phyloP scores from a whole-genome alignment of 2,888 invertebrate species.

The Leucania comma region DNA sequence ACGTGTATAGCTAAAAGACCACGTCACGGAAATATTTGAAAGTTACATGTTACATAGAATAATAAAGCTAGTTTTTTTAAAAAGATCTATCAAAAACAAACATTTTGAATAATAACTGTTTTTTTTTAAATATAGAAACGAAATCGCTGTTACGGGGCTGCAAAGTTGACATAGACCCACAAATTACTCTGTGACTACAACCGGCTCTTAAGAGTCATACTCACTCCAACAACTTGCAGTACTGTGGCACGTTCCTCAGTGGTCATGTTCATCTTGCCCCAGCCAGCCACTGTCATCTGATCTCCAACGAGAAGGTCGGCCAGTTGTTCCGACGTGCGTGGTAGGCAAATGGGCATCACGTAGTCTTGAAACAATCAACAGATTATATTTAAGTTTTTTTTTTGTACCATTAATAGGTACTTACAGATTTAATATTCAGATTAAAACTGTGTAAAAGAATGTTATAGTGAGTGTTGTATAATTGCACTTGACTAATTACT shows the following conservation, averaged over 20 bases:
- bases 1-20: too few species aligned
- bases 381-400: background rate
- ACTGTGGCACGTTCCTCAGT: constrained; percentile 81
- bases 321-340: constrained; percentile 79
- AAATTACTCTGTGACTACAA: too few species aligned
- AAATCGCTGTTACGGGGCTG: too few species aligned
- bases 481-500: too few species aligned
- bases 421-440: too few species aligned
- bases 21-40: too few species aligned
- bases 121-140: too few species aligned
- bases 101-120: too few species aligned
- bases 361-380: constrained; percentile 79
- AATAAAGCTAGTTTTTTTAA: too few species aligned
- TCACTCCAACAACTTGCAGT: constrained; percentile 86
- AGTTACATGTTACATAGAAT: too few species aligned
- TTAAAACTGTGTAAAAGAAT: background rate
- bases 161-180: too few species aligned
- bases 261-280: constrained; percentile 88
- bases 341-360: constrained; percentile 91
- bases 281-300: constrained; percentile 89
- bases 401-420: background rate
- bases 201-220: constrained; percentile 39
- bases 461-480: background rate
- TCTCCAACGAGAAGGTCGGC: constrained; percentile 77
- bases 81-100: too few species aligned